A percentile compares a stretch with the other conserved stretches of the same genome.
phyloP scores from a whole-genome alignment of 2,113 vertebrate species.

The Kobus ellipsiprymnus region DNA sequence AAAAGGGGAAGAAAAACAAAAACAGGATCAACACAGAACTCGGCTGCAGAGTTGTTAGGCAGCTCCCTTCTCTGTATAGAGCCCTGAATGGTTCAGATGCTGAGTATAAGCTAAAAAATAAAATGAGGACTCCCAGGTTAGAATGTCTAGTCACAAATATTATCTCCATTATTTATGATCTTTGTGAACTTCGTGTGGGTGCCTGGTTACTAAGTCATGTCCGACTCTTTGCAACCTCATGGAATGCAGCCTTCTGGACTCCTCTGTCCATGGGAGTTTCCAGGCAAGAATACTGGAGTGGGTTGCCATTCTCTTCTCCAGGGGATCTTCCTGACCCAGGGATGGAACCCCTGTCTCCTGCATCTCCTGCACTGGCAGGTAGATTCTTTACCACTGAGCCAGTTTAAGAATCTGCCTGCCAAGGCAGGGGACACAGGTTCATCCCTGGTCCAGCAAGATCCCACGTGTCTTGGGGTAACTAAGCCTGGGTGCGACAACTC shows the following conservation, averaged over 20 bases:
- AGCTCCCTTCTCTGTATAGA: not conserved
- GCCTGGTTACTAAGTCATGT: not conserved
- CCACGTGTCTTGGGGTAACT: not conserved
- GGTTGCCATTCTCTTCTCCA: not conserved
- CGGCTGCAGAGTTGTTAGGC: not conserved
- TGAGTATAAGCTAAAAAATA: not conserved
- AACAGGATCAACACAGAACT: not conserved
- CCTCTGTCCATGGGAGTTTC: not conserved
- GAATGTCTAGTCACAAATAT: not conserved
- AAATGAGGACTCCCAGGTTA: not conserved
- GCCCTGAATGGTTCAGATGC: not conserved
- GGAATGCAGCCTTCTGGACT: not conserved
- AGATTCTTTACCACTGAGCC: not conserved
- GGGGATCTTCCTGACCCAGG: not conserved
- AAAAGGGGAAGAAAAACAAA: not conserved
- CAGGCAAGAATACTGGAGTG: not conserved
- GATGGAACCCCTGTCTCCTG: not conserved
- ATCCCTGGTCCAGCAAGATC: not conserved
- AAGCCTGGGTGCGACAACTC: not conserved
- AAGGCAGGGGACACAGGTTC: not conserved
- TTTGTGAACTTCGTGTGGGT: not conserved
- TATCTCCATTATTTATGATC: not conserved
- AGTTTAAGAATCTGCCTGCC: not conserved
- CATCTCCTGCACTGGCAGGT: not conserved
- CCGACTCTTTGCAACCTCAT: not conserved